A percentile compares a stretch with the other conserved stretches of the same genome.
Evolutionary conservation across 2,797 vertebrate species (phyloP).

Genomic region (Lagocephalus sceleratus): DNA sequence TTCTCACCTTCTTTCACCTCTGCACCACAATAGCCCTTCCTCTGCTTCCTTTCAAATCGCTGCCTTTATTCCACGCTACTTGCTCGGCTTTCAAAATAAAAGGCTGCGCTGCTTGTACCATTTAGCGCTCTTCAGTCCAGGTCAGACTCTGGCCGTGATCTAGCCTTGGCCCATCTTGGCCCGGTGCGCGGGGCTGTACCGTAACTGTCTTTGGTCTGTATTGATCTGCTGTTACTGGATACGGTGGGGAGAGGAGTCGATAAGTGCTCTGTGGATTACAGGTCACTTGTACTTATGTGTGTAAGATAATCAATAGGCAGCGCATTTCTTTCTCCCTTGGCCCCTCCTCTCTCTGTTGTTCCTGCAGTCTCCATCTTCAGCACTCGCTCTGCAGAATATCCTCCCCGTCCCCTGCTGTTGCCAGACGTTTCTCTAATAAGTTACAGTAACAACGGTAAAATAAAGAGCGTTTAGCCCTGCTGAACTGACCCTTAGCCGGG

Average conservation of each 20-base stretch:
- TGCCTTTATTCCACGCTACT: slow-evolving; percentile 56
- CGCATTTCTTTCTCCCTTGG: slow-evolving; percentile 74
- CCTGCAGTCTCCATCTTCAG: slow-evolving; percentile 39
- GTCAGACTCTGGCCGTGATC: slow-evolving; percentile 41
- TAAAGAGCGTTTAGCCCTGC: background rate
- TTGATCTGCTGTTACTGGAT: slow-evolving; percentile 81
- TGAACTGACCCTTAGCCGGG: slow-evolving; percentile 2
- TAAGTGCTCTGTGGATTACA: slow-evolving; percentile 85
- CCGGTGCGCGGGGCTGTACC: slow-evolving; percentile 55
- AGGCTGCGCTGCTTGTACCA: slow-evolving; percentile 8
- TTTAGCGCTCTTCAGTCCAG: slow-evolving; percentile 36
- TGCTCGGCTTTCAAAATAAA: slow-evolving; percentile 53
- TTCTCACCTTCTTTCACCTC: slow-evolving; percentile 47
- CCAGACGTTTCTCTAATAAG: background rate
- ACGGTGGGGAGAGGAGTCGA: slow-evolving; percentile 78
- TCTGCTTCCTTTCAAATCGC: slow-evolving; percentile 43
- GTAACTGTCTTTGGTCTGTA: slow-evolving; percentile 75
- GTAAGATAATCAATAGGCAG: slow-evolving; percentile 83
- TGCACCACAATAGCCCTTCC: slow-evolving; percentile 55
- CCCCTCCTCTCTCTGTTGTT: slow-evolving; percentile 35
- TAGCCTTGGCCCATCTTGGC: slow-evolving; percentile 50
- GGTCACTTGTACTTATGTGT: slow-evolving; percentile 82
- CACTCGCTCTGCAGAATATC: slow-evolving; percentile 64
- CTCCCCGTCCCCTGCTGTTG: background rate
- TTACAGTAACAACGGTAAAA: too few species aligned